phyloP scores from a whole-genome alignment of 2,113 vertebrate species.

The Microcebus griseorufus region DNA sequence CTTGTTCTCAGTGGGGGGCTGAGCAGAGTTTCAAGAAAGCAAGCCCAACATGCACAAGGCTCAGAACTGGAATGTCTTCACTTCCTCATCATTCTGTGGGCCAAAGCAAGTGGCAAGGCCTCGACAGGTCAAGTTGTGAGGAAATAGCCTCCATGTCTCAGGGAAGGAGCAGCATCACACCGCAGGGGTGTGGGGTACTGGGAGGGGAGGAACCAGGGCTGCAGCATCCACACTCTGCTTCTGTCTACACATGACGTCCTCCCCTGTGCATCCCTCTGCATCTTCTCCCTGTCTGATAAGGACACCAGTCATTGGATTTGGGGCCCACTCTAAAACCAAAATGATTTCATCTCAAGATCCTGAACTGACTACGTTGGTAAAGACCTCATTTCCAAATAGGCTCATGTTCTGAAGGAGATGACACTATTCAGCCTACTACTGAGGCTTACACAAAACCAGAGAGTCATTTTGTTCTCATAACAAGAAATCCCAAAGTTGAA shows the following conservation, averaged over 20 bases:
- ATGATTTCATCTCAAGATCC: neutral
- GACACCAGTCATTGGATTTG: neutral
- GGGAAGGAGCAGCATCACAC: neutral
- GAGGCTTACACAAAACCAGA: neutral
- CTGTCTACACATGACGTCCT: neutral
- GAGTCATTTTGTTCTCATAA: neutral
- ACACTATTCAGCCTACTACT: neutral
- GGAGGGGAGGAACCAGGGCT: no score
- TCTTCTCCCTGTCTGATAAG: neutral
- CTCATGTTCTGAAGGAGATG: neutral
- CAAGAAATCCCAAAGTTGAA: neutral
- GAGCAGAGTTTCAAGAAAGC: neutral
- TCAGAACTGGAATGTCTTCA: neutral
- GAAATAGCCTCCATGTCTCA: neutral
- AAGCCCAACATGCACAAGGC: neutral
- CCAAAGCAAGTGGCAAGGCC: neutral
- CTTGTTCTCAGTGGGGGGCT: neutral
- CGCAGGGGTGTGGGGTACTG: rapidly evolving
- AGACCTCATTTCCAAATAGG: neutral
- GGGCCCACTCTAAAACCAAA: neutral
- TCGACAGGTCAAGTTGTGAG: neutral
- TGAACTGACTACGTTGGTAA: neutral
- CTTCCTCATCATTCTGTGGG: neutral
- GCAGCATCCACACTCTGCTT: rapidly evolving
- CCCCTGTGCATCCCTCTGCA: neutral